Base-by-base conservation (phyloP, 2,113 vertebrate genomes). In the Sinocyclocheilus grahami region DNA sequence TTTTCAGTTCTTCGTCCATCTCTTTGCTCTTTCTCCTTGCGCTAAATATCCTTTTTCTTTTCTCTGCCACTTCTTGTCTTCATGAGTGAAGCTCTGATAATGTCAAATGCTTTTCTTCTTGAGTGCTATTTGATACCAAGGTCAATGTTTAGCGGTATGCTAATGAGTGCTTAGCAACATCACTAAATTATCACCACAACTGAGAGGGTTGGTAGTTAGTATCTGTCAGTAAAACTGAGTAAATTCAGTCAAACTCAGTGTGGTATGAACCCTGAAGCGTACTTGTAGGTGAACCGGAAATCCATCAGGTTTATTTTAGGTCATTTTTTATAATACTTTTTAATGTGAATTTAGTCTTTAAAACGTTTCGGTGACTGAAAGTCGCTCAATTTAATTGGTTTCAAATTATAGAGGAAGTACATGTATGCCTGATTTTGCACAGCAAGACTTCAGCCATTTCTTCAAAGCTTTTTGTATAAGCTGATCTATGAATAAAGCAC, bases 101-200 rank as follows among this genome's bases (percentile, higher is more conserved):
- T 46, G 24, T 5, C 46, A 13, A 58, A 72, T 2, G 22, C 22
- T 69, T 71, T 62, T 78, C 16, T 48, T 27, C 60, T 53, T 63
- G 48, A 78, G 46, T 53, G 60, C 6, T 77, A 46, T 46, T 71
- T 39, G 14, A 71, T 62, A 75, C 55, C 65, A 81, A 81, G 78
- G 53, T 86, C 51, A 24, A 10, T 60, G 37, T 80, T 81, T 86
- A 42, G 24, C 60, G 8, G n/a, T 81, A 27, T 67, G 39, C 60
- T 67, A 67, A 81, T 81, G 22, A 81, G 39, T 1, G 16, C 79
- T 81, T 67, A 27, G 60, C 22, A 81, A 11, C 78, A 81, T 65
- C 6, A 9, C 60, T 48, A 46, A 65, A 67, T 81, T 81, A 81
- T 42, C 60, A 48, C 6, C 79, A 20, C 14, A 20, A 27, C 37